Evolutionary conservation across 2,888 invertebrate species (phyloP).

Genomic region (Drosophila fungiperda): DNA sequence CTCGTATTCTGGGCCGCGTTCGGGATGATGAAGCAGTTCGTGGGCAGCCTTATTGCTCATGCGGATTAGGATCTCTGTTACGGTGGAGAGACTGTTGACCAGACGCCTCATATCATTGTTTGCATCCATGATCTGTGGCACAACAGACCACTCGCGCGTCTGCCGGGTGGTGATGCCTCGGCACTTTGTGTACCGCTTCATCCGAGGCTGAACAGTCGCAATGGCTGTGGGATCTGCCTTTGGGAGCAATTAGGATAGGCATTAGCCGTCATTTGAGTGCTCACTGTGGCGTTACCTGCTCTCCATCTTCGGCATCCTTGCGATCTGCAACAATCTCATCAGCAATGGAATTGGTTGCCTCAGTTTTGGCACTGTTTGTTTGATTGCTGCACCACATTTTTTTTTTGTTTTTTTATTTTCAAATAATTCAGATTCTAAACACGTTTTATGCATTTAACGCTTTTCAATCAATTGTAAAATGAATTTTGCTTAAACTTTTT

Average conservation of each 20-base stretch:
- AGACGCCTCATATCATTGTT: constrained; percentile 38
- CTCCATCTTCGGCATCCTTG: not conserved
- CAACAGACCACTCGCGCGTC: constrained; percentile 25
- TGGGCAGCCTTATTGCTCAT: constrained; percentile 47
- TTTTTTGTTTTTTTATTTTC: constrained; percentile 45
- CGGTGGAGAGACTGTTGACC: constrained; percentile 40
- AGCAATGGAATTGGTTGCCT: constrained; percentile 14
- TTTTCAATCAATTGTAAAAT: constrained; percentile 1
- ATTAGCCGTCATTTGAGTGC: not conserved
- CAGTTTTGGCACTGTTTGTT: not conserved
- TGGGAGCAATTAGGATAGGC: not conserved
- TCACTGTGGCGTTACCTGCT: constrained; percentile 22
- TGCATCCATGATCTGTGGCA: constrained; percentile 31
- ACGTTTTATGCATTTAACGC: constrained; percentile 25
- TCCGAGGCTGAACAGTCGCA: constrained; percentile 47
- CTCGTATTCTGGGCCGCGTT: constrained; percentile 43
- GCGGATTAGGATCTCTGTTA: constrained; percentile 49
- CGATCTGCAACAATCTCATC: not conserved
- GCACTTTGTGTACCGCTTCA: not conserved
- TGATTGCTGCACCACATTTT: constrained; percentile 37
- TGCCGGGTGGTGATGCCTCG: not conserved
- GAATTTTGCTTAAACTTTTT: not conserved
- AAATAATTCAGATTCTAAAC: constrained; percentile 48
- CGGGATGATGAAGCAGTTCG: constrained; percentile 45
- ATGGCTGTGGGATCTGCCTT: constrained; percentile 22